These are phyloP conservation scores for Tetramorium simillimum DNA, from an alignment of 1,140 invertebrate genomes.

Conservation along the genomic window DNA sequence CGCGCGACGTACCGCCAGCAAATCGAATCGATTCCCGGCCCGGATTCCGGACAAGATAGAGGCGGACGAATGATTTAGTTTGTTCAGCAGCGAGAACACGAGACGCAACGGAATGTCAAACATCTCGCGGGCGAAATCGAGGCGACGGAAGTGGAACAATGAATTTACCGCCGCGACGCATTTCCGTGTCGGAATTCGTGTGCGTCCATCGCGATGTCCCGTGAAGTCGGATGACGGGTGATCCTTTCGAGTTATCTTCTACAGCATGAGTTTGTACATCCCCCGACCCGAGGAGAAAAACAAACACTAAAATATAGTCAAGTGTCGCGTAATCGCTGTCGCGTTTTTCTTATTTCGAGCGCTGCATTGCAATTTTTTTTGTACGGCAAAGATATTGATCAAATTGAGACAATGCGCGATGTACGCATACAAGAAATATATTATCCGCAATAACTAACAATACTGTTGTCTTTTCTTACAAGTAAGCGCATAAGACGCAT, in stretches of 20 bases:
- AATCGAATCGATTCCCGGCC: conserved; percentile 66
- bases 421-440: background rate
- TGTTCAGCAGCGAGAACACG: conserved; percentile 51
- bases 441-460: conserved; percentile 10
- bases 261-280: background rate
- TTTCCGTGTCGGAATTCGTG: conserved; percentile 52
- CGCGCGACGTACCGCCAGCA: conserved; percentile 38
- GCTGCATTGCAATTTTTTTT: background rate
- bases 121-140: conserved; percentile 60
- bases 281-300: background rate
- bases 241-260: conserved; percentile 32
- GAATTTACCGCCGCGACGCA: conserved; percentile 56
- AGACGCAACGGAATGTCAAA: conserved; percentile 68
- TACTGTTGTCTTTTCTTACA: conserved; percentile 34
- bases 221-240: conserved; percentile 20
- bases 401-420: background rate
- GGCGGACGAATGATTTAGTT: conserved; percentile 69
- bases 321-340: background rate
- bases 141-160: conserved; percentile 69
- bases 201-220: conserved; percentile 21
- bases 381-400: background rate
- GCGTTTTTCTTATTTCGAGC: background rate
- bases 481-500: conserved; percentile 29
- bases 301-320: background rate
- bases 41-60: conserved; percentile 65